These are phyloP conservation scores for Epistrophe eligans DNA, from an alignment of 2,888 invertebrate genomes.

Conservation along the genomic window DNA sequence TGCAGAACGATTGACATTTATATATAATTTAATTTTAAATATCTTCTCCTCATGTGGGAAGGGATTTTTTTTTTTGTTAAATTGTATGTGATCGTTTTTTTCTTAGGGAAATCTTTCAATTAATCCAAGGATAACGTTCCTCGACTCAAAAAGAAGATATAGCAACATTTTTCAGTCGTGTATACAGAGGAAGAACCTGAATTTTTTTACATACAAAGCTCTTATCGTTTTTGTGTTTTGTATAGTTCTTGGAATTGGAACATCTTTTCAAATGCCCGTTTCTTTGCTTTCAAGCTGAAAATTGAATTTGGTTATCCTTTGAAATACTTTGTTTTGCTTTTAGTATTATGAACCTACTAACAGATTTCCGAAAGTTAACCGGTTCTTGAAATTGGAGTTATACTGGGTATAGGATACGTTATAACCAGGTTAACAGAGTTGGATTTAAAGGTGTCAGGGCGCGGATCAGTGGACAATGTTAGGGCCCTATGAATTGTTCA, in stretches of 20 bases:
- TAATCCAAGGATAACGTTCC: conserved; percentile 12
- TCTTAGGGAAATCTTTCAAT: conserved; percentile 16
- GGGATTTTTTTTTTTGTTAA: too few relatives aligned
- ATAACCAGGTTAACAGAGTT: background rate
- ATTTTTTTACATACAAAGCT: background rate
- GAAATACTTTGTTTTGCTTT: background rate
- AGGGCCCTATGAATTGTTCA: background rate
- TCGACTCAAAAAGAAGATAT: background rate
- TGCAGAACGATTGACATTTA: background rate
- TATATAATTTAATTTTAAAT: conserved; percentile 5
- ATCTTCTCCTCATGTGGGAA: background rate
- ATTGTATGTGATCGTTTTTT: background rate
- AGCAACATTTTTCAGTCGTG: conserved; percentile 33
- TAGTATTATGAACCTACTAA: background rate
- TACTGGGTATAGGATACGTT: background rate
- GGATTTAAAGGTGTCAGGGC: background rate
- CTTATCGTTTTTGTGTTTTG: conserved; percentile 27
- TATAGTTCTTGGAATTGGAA: background rate
- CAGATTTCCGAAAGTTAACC: background rate
- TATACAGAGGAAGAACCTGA: conserved; percentile 32
- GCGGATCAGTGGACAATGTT: background rate
- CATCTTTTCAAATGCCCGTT: background rate
- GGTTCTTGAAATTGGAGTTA: background rate
- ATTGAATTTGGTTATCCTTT: conserved; percentile 16
- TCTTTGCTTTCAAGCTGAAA: background rate